Evolutionary conservation across 2,113 vertebrate genomes (phyloP).

Genomic region (Calypte anna): DNA sequence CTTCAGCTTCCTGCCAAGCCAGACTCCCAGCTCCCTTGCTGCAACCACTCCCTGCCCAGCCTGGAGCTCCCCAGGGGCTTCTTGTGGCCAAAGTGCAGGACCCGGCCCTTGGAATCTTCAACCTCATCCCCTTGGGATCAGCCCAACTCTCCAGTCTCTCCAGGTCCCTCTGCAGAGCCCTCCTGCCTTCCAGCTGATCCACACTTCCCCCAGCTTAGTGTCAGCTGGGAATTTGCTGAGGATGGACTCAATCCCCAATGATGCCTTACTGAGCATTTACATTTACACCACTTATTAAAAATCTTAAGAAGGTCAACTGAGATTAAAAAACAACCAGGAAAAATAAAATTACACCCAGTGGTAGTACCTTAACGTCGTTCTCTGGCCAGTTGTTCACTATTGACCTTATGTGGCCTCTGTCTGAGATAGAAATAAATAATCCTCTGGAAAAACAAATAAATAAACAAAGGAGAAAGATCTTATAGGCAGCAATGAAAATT

Average conservation of each 20-base stretch:
- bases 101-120: too few species aligned
- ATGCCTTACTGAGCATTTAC: not conserved
- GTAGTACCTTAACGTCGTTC: constrained; percentile 87
- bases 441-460: constrained; percentile 80
- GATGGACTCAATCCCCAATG: not conserved
- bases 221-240: too few species aligned
- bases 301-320: not conserved
- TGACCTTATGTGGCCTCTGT: constrained; percentile 93
- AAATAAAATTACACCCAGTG: not conserved
- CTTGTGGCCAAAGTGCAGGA: too few species aligned
- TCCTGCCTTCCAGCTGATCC: too few species aligned
- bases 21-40: too few species aligned
- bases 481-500: not conserved
- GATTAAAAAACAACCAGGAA: not conserved
- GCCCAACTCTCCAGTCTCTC: too few species aligned
- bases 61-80: too few species aligned
- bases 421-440: constrained; percentile 94
- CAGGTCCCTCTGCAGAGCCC: too few species aligned
- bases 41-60: too few species aligned
- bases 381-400: constrained; percentile 98
- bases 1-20: too few species aligned
- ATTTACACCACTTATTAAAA: not conserved
- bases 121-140: too few species aligned
- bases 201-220: too few species aligned
- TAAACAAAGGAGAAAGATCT: constrained; percentile 8